Base-by-base conservation (phyloP, 2,888 invertebrate genomes). In the Adineta ricciae region DNA sequence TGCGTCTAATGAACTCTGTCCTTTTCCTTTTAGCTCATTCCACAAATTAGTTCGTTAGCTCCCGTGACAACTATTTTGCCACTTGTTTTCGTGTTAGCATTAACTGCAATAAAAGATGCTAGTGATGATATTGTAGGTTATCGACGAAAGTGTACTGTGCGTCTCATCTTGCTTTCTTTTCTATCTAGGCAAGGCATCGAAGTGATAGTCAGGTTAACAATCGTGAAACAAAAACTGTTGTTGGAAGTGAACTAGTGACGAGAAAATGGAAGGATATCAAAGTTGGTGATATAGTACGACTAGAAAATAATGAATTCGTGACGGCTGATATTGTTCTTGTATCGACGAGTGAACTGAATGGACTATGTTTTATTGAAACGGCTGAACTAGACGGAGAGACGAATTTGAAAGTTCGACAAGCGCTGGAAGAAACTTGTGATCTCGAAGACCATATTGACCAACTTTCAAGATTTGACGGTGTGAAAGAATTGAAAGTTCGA, bases 301-400 rank as follows among this genome's bases (percentile, higher is more conserved):
- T 78, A 38, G 24, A 38, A 11, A 97, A 97, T 92, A 96, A 98
- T 93, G 96, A 98, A 91, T 99, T 98, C 92, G 96, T 99, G 87
- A 97, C 99, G 83, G 98, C 98, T 86, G 98, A 99, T 91, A 94
- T 98, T 88, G 92, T 99, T 87, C 92, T 99, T 87, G 92, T 99
- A 89, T 95, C 97, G 88, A 95, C 96, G 87, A 97, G 97, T 90
- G 99, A 99, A 92, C 98, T 98, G 50, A 97, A 98, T 92, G 98
- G 98, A 87, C 93, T 99, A 89, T 98, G 98, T 92, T 99, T 97
- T 91, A 97, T 99, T 90, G 99, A 99, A 93, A 99, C 99, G 86
- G 98, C 98, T 85, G 99, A 99, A 92, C 92, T 99, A 89, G 99
- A 99, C 92, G 99, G 99, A 41, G 97, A 99, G 92, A 99, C 98